Evolutionary conservation across 1,140 invertebrate genomes (phyloP).

Genomic region (Globodera ellingtonae): DNA sequence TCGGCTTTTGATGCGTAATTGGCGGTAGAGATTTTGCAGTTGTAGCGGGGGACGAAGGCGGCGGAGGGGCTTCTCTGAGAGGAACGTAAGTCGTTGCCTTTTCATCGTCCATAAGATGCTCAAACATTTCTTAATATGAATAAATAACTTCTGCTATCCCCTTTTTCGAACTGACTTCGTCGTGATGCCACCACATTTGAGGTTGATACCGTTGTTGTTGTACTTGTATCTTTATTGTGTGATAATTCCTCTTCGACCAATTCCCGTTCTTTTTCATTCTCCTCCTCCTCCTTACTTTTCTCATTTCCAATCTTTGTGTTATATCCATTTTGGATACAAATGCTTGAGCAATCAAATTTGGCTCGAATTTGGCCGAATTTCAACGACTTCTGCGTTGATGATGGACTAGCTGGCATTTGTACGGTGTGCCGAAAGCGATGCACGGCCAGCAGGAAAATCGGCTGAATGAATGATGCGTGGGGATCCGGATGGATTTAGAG

Average conservation of each 20-base stretch:
- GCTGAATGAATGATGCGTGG: too few relatives aligned
- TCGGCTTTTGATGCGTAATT: neutral
- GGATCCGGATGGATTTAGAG: too few relatives aligned
- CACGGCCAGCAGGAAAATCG: too few relatives aligned
- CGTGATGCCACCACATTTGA: slow-evolving; percentile 1
- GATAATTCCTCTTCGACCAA: neutral
- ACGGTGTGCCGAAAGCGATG: neutral
- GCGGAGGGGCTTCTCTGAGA: neutral
- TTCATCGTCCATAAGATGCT: neutral
- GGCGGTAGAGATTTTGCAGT: neutral
- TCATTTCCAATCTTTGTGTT: neutral
- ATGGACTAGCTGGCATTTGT: neutral
- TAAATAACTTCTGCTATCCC: neutral
- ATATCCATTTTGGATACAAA: neutral
- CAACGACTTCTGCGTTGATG: neutral
- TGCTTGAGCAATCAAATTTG: neutral
- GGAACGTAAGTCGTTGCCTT: neutral
- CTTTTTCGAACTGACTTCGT: neutral
- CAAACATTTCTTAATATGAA: slow-evolving; percentile 7
- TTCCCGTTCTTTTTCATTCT: neutral
- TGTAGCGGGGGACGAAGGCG: neutral
- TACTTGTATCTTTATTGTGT: neutral
- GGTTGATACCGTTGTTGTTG: neutral
- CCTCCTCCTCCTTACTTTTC: neutral
- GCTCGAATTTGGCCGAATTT: neutral